Base-by-base conservation (phyloP, 2,888 invertebrate genomes). In the Heliothis peltigera region DNA sequence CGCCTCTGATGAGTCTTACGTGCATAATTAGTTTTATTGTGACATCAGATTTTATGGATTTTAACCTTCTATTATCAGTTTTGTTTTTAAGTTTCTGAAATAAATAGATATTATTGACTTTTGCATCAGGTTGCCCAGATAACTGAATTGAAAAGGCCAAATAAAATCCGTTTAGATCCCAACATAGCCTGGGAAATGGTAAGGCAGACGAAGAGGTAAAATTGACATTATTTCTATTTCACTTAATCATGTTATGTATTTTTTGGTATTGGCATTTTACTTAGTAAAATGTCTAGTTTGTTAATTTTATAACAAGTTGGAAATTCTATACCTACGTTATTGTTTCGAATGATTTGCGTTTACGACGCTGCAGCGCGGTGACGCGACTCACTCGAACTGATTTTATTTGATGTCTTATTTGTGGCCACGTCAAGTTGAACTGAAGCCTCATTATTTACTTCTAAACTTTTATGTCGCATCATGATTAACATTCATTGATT, bases 321-420 rank as follows among this genome's bases (percentile, higher is more conserved):
- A 62, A 52, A 76, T 46, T 19, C 21, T 61, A 81, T 76, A 54
- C 32, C 12, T 3, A 32, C 63, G 48, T 63, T 64, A n/a, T n/a
- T 51, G 44, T 67, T 39, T 43, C 39, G 8, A 53, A 5, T 90
- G 86, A 89, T 89, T 86, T 85, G 85, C 83, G 80, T 83, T 88
- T 85, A 89, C 83, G 83, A 63, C 70, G 1, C 28, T 10, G 10
- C 10, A 51, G 74, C 76, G 82, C 84, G 77, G 84, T 79, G 83
- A 74, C 81, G 75, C 73, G 67, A 69, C 65, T 64, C 81, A 79
- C 83, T 84, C 81, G 79, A 72, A 59, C 58, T 18, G 59, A 60
- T 73, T 83, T 82, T 77, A 81, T 74, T 79, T 79, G 84, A 87
- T 84, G 84, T 87, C 87, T 88, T 87, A 85, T 87, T 89, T 86